These are phyloP conservation scores for Phocoena phocoena DNA, from an alignment of 2,113 vertebrate species.

Conservation along the genomic window DNA sequence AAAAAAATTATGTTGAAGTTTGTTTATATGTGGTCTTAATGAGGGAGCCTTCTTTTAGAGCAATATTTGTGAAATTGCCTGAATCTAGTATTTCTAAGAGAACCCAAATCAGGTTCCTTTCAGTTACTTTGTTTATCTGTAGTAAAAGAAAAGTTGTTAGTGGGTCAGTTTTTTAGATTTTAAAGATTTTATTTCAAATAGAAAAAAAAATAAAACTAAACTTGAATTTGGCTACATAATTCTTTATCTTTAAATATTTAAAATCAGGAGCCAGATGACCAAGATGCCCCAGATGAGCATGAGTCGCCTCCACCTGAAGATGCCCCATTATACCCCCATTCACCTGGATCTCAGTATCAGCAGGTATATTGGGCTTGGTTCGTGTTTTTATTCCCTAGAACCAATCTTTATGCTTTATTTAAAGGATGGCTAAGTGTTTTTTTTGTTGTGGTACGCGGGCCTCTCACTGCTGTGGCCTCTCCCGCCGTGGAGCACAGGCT, in stretches of 20 bases:
- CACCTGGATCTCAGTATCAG: slow-evolving; percentile 97
- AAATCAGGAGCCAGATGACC: slow-evolving; percentile 96
- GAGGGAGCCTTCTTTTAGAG: background rate
- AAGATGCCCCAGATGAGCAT: slow-evolving; percentile 98
- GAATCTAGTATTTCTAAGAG: slow-evolving; percentile 1
- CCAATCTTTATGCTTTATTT: background rate
- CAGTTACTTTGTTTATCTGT: background rate
- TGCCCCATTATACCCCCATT: slow-evolving; percentile 96
- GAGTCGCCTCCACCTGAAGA: slow-evolving; percentile 98
- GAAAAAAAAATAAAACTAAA: background rate
- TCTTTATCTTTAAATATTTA: slow-evolving; percentile 28
- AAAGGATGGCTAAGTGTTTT: background rate
- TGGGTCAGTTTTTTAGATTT: background rate
- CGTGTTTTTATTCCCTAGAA: slow-evolving; percentile 1
- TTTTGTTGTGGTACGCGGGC: no score
- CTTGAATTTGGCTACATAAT: slow-evolving; percentile 43
- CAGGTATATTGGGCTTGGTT: slow-evolving; percentile 86
- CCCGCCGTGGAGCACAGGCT: no score
- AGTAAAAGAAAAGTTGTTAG: slow-evolving; percentile 41
- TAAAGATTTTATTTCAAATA: background rate
- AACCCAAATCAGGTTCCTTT: slow-evolving; percentile 18
- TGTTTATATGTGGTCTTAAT: background rate
- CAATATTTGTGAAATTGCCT: slow-evolving; percentile 20
- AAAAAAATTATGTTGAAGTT: background rate
- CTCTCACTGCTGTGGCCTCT: no score